phyloP scores from a whole-genome alignment of 2,888 invertebrate genomes.

The Nomada ruficornis region DNA sequence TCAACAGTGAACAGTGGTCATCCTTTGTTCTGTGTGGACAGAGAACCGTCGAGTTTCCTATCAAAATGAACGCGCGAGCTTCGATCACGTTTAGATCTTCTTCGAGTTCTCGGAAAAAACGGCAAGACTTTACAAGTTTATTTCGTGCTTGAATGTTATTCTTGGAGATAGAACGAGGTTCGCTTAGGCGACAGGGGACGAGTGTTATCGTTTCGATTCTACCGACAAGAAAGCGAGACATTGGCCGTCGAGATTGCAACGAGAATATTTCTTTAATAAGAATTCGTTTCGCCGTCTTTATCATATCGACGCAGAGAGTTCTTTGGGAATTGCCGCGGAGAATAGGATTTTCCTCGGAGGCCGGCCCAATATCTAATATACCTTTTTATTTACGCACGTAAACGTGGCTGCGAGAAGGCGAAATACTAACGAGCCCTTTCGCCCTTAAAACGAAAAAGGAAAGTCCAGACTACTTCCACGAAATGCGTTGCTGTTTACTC shows the following conservation, averaged over 20 bases:
- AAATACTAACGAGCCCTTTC: constrained; percentile 71
- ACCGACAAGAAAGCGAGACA: no score
- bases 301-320: constrained; percentile 4
- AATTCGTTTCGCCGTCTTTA: not conserved
- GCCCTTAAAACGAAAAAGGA: constrained; percentile 46
- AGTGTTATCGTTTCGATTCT: no score
- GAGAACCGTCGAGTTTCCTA: not conserved
- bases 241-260: not conserved
- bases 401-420: constrained; percentile 22
- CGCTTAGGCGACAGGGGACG: constrained; percentile 1
- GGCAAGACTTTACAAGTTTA: not conserved
- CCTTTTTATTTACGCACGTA: constrained; percentile 48
- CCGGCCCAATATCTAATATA: constrained; percentile 59
- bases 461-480: constrained; percentile 29
- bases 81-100: not conserved
- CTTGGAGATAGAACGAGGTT: constrained; percentile 7
- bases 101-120: not conserved
- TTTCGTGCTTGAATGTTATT: not conserved
- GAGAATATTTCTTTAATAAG: not conserved
- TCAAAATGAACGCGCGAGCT: not conserved
- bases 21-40: no score
- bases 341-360: constrained; percentile 26
- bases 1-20: not conserved
- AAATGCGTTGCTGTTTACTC: constrained; percentile 66
- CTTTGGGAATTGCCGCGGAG: constrained; percentile 5